Percentiles rank a stretch among this genome's conserved stretches.
Conservation (phyloP, 2,113 vertebrate species). For the Pachycephala philippinensis region DNA sequence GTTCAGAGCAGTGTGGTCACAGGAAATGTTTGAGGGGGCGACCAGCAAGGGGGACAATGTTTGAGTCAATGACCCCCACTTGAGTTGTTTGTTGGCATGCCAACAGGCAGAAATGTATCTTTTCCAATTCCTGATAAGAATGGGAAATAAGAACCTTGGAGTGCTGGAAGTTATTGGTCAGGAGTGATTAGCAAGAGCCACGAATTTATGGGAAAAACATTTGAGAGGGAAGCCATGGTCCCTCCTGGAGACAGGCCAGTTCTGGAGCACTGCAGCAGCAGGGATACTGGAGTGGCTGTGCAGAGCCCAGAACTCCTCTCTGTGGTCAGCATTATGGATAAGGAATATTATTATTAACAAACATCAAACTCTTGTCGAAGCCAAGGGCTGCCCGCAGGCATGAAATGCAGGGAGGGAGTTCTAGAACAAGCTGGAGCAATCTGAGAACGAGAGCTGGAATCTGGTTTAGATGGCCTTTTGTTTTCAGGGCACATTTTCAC, state of each 20-base stretch:
- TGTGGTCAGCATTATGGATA: background rate
- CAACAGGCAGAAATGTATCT: background rate
- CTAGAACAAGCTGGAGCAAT: background rate
- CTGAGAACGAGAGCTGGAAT: background rate
- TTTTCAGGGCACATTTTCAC: background rate
- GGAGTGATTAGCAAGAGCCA: background rate
- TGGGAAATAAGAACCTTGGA: background rate
- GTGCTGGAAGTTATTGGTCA: background rate
- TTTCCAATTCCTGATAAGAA: background rate
- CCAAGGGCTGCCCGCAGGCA: background rate
- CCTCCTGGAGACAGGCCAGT: background rate
- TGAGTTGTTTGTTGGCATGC: background rate
- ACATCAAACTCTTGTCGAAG: background rate
- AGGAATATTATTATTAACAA: background rate
- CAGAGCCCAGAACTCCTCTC: background rate
- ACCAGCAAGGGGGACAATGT: background rate
- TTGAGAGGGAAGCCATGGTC: background rate
- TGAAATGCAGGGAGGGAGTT: background rate
- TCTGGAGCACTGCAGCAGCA: background rate
- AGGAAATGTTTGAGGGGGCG: background rate
- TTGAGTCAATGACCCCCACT: background rate
- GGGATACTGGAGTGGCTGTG: background rate
- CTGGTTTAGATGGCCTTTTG: background rate
- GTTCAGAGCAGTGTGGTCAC: background rate
- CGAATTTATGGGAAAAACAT: background rate